These are phyloP conservation scores for Polyodon spathula DNA, from an alignment of 2,113 vertebrate species.

Conservation along the genomic window DNA sequence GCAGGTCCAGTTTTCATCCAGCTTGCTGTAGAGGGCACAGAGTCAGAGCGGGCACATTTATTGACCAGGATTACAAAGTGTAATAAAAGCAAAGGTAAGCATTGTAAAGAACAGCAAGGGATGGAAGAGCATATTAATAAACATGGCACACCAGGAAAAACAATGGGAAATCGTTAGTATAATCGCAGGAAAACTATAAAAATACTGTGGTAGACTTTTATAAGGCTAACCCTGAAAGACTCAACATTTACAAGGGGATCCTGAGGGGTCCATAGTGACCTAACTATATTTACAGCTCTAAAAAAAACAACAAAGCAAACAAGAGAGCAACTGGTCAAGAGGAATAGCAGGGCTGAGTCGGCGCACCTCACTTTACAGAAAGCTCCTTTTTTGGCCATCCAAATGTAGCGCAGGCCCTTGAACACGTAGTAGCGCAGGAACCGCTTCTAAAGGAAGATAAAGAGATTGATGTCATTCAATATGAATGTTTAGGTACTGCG, in stretches of 20 bases:
- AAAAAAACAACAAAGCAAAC: neutral
- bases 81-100: no score
- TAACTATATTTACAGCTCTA: no score
- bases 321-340: neutral
- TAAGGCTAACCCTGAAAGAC: no score
- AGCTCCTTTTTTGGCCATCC: conserved; percentile 61
- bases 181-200: no score
- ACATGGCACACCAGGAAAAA: no score
- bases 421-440: conserved; percentile 69
- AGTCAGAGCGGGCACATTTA: neutral
- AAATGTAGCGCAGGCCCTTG: conserved; percentile 75
- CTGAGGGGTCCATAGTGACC: neutral
- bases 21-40: conserved; percentile 53
- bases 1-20: conserved; percentile 71
- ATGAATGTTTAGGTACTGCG: neutral
- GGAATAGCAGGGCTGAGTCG: no score
- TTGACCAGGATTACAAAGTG: fast-evolving
- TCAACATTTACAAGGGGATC: neutral
- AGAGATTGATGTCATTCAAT: no score
- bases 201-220: no score
- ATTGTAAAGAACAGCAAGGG: no score
- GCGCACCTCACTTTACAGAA: conserved; percentile 76
- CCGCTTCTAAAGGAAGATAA: conserved; percentile 44
- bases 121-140: no score
- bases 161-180: no score